Conservation (phyloP, 1,140 invertebrate species). For the Mesaphorura yosii region DNA sequence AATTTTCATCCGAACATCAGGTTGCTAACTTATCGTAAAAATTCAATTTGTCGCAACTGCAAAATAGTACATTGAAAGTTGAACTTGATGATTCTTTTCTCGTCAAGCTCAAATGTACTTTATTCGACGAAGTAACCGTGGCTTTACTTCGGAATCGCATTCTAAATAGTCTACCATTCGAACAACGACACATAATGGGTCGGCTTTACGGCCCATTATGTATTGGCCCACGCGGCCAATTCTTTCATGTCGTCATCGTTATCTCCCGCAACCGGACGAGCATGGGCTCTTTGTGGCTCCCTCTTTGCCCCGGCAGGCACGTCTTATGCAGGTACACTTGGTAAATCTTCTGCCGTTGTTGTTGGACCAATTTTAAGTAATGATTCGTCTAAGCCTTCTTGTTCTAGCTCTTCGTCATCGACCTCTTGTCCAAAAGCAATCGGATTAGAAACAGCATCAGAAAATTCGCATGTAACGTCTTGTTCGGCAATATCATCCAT, state of each 20-base stretch:
- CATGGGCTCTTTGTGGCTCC: not conserved
- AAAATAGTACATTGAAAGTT: not conserved
- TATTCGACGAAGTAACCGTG: not conserved
- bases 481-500: conserved; percentile 99
- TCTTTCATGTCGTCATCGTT: conserved; percentile 66
- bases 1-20: not conserved
- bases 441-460: conserved; percentile 94
- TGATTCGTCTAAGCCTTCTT: conserved; percentile 50
- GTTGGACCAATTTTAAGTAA: conserved; percentile 42
- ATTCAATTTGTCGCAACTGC: not conserved
- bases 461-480: conserved; percentile 95
- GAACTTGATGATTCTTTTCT: not conserved
- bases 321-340: conserved; percentile 25
- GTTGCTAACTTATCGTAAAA: not conserved
- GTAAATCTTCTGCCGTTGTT: conserved; percentile 26
- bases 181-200: not conserved
- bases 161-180: not conserved
- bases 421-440: conserved; percentile 68
- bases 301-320: conserved; percentile 27
- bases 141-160: not conserved
- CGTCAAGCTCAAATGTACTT: not conserved
- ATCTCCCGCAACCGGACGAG: conserved; percentile 41
- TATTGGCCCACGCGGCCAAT: conserved; percentile 71
- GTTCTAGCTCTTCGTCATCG: conserved; percentile 45
- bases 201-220: no score